Conservation (phyloP, 2,888 invertebrate genomes). For the Acanthopleura granulata region DNA sequence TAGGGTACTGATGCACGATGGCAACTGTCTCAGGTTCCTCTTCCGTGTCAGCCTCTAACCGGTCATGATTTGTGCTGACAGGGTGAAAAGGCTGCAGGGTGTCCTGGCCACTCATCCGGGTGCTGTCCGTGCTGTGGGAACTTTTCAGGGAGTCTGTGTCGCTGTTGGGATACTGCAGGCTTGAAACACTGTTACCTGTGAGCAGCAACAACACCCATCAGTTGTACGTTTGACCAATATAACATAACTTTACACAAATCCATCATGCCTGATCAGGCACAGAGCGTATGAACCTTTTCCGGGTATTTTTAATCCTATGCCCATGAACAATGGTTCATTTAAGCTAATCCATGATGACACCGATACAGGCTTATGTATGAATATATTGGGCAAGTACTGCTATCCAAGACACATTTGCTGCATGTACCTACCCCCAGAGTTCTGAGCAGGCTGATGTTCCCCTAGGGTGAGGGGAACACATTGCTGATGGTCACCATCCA, state of each 20-base stretch:
- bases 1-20: not conserved
- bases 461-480: slow-evolving; percentile 40
- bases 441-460: slow-evolving; percentile 40
- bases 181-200: slow-evolving; percentile 53
- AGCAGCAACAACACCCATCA: no score
- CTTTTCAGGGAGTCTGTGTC: slow-evolving; percentile 60
- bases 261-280: no score
- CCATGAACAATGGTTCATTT: no score
- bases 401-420: not conserved
- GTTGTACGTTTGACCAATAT: no score
- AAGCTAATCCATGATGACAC: no score
- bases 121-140: slow-evolving; percentile 58
- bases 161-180: slow-evolving; percentile 55
- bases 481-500: slow-evolving; percentile 49
- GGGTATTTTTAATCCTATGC: no score
- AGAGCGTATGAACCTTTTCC: no score
- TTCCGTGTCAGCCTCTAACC: slow-evolving; percentile 20
- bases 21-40: slow-evolving; percentile 8
- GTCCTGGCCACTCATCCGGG: slow-evolving; percentile 45
- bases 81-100: slow-evolving; percentile 60
- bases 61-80: slow-evolving; percentile 41
- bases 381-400: no score
- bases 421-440: slow-evolving; percentile 39
- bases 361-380: no score
- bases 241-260: no score